Evolutionary conservation across 2,797 vertebrate species (phyloP).

Genomic region (Lycodopsis pacificus): DNA sequence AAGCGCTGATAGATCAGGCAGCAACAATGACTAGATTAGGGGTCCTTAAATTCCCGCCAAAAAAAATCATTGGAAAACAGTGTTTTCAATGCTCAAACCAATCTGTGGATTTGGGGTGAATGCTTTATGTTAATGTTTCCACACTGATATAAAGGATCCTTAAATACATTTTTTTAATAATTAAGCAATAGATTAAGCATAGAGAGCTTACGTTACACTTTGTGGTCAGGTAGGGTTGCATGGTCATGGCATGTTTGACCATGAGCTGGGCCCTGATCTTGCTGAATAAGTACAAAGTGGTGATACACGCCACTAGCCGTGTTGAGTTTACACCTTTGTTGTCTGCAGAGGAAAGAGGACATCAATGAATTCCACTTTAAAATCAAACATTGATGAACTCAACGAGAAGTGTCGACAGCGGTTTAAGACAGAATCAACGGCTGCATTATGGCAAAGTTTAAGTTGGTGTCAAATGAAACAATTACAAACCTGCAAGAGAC

Average conservation of each 20-base stretch:
- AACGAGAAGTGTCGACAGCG: background rate
- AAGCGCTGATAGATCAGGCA: background rate
- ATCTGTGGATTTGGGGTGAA: background rate
- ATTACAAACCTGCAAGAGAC: conserved; percentile 90
- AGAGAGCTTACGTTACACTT: conserved; percentile 94
- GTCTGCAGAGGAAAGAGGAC: conserved; percentile 78
- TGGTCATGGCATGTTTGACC: conserved; percentile 99
- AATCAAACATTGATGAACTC: background rate
- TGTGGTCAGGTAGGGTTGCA: conserved; percentile 99
- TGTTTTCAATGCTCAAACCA: background rate
- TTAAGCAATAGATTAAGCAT: background rate
- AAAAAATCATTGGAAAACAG: background rate
- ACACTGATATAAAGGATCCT: background rate
- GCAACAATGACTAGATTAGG: background rate
- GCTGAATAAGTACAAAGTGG: conserved; percentile 98
- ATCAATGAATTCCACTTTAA: background rate
- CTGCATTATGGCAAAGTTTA: background rate
- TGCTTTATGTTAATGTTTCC: background rate
- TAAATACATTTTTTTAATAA: background rate
- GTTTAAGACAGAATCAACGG: background rate
- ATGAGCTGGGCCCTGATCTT: conserved; percentile 98
- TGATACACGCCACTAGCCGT: conserved; percentile 95
- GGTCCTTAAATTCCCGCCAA: background rate
- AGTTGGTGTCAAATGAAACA: background rate
- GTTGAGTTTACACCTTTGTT: conserved; percentile 95